Evolutionary conservation across 2,113 vertebrate genomes (phyloP).

Genomic region (Hyperoodon ampullatus): DNA sequence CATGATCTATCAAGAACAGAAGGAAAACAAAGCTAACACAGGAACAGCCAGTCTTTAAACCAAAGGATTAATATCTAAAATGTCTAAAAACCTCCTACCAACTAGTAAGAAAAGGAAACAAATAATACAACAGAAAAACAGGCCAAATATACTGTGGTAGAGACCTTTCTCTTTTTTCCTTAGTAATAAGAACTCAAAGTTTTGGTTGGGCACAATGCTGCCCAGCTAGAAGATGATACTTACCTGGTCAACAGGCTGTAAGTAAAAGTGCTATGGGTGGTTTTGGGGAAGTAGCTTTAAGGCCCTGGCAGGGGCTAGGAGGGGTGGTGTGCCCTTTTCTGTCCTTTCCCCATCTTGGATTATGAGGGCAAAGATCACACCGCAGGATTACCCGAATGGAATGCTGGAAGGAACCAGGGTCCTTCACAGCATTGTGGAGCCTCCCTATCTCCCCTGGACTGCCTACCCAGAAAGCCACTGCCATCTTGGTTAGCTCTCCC

Average conservation of each 20-base stretch:
- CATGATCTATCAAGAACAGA: slow-evolving; percentile 84
- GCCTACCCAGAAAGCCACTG: background rate
- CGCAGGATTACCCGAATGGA: background rate
- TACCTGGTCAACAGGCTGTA: background rate
- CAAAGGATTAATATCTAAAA: slow-evolving; percentile 2
- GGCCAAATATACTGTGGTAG: background rate
- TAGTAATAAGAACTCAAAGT: background rate
- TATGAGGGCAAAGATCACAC: background rate
- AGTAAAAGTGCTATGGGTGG: background rate
- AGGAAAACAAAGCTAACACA: slow-evolving; percentile 27
- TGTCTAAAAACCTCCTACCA: background rate
- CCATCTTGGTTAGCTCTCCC: background rate
- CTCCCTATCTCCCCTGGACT: background rate
- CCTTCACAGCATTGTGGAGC: background rate
- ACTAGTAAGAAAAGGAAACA: slow-evolving; percentile 22
- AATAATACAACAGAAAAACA: background rate
- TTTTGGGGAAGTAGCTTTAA: background rate
- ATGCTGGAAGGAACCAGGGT: background rate
- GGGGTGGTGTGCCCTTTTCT: background rate
- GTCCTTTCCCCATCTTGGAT: background rate
- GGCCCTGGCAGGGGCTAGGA: background rate
- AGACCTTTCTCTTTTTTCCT: background rate
- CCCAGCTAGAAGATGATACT: background rate
- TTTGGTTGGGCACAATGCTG: background rate
- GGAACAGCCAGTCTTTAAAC: slow-evolving; percentile 20